phyloP scores from a whole-genome alignment of 2,797 vertebrate species.

The Anas georgica region DNA sequence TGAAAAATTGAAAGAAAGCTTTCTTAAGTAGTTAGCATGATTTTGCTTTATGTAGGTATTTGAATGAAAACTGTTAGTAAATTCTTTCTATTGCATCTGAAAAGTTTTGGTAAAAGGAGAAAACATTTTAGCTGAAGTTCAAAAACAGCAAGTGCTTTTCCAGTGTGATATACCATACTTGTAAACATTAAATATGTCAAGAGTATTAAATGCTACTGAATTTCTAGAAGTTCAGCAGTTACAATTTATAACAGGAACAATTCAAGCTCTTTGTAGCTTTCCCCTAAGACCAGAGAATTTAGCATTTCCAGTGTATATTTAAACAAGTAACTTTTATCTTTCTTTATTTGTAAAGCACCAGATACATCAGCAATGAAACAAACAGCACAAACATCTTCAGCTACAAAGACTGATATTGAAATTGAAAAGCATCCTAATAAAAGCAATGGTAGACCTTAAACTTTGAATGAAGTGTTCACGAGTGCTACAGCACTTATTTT shows the following conservation, averaged over 20 bases:
- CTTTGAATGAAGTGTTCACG: background rate
- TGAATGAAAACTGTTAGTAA: background rate
- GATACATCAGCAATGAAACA: background rate
- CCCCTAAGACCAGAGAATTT: background rate
- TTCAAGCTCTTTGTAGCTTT: background rate
- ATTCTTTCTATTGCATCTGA: background rate
- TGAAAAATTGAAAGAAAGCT: slow-evolving; percentile 20
- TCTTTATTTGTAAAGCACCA: background rate
- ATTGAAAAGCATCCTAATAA: background rate
- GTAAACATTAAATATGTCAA: background rate
- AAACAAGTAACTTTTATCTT: background rate
- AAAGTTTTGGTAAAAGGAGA: background rate
- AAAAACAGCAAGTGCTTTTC: background rate
- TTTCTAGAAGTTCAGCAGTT: background rate
- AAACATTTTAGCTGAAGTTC: background rate
- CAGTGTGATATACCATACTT: background rate
- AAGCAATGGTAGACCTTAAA: background rate
- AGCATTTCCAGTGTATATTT: background rate
- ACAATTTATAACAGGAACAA: background rate
- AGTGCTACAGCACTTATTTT: background rate
- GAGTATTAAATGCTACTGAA: background rate
- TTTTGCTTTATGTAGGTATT: background rate
- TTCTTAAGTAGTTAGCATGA: background rate
- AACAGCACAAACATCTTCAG: background rate
- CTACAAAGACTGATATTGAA: background rate